These are phyloP conservation scores for Heterodera schachtii DNA, from an alignment of 1,140 invertebrate species.

Conservation along the genomic window DNA sequence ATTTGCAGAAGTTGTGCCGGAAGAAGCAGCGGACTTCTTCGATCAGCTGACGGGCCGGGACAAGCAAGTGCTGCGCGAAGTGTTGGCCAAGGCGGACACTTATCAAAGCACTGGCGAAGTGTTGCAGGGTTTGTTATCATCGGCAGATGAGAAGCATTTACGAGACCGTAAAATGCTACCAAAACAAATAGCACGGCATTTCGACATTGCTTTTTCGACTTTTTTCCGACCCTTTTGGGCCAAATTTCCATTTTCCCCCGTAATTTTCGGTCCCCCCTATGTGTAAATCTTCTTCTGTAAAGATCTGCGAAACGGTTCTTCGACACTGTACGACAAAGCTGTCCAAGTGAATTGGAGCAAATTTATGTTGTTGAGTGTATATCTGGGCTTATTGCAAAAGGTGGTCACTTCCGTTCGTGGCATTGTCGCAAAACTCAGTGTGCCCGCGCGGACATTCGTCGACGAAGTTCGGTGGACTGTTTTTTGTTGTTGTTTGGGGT, in stretches of 20 bases:
- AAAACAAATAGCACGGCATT: too few relatives aligned
- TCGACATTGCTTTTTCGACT: too few relatives aligned
- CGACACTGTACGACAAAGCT: slow-evolving; percentile 50
- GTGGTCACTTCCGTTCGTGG: slow-evolving; percentile 42
- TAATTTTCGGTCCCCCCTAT: too few relatives aligned
- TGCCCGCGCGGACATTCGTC: slow-evolving; percentile 43
- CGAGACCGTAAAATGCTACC: too few relatives aligned
- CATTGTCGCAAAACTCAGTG: slow-evolving; percentile 46
- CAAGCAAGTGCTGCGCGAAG: slow-evolving; percentile 44
- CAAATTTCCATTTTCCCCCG: too few relatives aligned
- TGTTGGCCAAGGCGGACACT: slow-evolving; percentile 38
- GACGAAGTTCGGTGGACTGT: slow-evolving; percentile 46
- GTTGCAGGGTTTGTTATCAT: not conserved
- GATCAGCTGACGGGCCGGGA: slow-evolving; percentile 46
- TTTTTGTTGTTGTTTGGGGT: too few relatives aligned
- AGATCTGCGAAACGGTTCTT: slow-evolving; percentile 47
- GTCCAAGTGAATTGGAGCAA: slow-evolving; percentile 16
- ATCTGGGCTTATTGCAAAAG: not conserved
- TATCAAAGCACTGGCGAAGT: slow-evolving; percentile 39
- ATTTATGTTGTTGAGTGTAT: too few relatives aligned
- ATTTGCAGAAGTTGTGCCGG: slow-evolving; percentile 46
- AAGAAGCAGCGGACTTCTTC: slow-evolving; percentile 46
- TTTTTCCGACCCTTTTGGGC: too few relatives aligned
- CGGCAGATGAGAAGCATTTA: not conserved
- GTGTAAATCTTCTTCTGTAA: not conserved